Conservation (phyloP, 2,797 vertebrate genomes). For the Falco naumanni region DNA sequence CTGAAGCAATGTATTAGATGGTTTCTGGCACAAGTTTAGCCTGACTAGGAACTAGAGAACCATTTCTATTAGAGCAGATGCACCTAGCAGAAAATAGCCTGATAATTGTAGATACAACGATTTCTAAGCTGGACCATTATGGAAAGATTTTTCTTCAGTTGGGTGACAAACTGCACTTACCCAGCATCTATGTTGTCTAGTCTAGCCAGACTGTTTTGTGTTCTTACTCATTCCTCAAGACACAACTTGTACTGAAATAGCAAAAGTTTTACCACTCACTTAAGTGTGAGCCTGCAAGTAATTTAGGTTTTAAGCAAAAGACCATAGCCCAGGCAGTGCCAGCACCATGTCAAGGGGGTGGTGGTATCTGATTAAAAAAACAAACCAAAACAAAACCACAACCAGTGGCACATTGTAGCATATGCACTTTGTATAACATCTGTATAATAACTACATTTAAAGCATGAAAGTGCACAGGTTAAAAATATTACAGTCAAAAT, state of each 20-base stretch:
- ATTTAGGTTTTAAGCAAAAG: not conserved
- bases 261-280: not conserved
- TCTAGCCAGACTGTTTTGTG: not conserved
- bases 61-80: not conserved
- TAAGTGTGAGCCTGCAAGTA: not conserved
- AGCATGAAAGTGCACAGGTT: not conserved
- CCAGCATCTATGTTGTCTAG: not conserved
- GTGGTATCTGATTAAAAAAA: not conserved
- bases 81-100: not conserved
- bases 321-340: not conserved
- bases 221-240: not conserved
- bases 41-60: not conserved
- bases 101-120: not conserved
- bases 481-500: not conserved
- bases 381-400: not conserved
- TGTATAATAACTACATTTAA: not conserved
- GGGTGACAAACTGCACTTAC: constrained; percentile 1
- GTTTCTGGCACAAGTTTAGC: not conserved
- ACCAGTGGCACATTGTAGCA: not conserved
- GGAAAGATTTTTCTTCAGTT: not conserved
- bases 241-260: not conserved
- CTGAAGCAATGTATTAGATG: not conserved
- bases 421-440: not conserved
- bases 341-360: not conserved
- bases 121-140: not conserved